Percentiles rank a stretch among this genome's conserved stretches.
phyloP scores from a whole-genome alignment of 2,888 invertebrate genomes.

The Microchrysa polita region DNA sequence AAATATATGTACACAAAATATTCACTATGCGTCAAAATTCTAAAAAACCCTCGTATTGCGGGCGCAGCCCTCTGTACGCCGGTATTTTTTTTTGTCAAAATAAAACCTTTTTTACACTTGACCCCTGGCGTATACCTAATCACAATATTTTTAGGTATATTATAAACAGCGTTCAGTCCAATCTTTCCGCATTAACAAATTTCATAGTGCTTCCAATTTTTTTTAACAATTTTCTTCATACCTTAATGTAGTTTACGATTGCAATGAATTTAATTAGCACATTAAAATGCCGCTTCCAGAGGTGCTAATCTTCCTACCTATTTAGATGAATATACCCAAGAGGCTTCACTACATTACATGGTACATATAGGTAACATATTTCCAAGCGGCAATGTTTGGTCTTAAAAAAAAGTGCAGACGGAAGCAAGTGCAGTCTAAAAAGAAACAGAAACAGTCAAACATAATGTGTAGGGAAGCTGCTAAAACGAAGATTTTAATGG shows the following conservation, averaged over 20 bases:
- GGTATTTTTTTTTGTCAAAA: too few relatives aligned
- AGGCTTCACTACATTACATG: neutral
- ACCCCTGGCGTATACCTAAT: too few relatives aligned
- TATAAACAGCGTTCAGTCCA: too few relatives aligned
- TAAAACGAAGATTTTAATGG: neutral
- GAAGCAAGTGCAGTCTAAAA: neutral
- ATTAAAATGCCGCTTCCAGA: neutral
- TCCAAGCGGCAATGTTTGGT: too few relatives aligned
- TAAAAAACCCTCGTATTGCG: too few relatives aligned
- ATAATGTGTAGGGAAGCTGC: neutral
- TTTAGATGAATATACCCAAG: neutral
- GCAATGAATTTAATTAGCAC: constrained; percentile 5
- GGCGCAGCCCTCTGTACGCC: too few relatives aligned
- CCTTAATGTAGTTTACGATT: neutral
- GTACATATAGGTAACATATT: too few relatives aligned
- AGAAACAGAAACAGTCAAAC: neutral
- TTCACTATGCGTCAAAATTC: too few relatives aligned
- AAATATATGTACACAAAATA: too few relatives aligned
- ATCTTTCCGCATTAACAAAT: constrained; percentile 20
- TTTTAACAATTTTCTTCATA: neutral
- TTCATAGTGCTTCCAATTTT: neutral
- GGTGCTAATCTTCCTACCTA: neutral
- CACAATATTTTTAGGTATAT: too few relatives aligned
- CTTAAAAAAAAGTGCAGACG: too few relatives aligned
- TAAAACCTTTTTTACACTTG: too few relatives aligned